Base-by-base conservation (phyloP, 2,113 vertebrate species). In the Zonotrichia leucophrys region DNA sequence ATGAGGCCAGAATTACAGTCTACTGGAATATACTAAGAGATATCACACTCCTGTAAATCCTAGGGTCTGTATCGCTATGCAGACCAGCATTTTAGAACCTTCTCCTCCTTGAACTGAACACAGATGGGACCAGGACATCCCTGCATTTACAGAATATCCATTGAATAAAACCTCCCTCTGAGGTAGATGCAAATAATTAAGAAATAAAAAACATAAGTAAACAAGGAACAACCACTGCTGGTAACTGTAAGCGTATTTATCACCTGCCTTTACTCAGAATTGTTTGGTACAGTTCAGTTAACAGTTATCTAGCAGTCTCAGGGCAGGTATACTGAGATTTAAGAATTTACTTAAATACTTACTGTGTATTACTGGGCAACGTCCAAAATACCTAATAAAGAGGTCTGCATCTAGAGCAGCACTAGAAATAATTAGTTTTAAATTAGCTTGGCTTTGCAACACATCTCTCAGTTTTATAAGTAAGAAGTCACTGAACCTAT, bases 401-500 rank as follows among this genome's bases (percentile, higher is more conserved):
- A 99, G 98, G 75, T 98, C 92, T 39, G 98, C 96, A 95, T 99
- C 99, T 68, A 99, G 96, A 68, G 99, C 98, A 59, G 99, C 99
- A 97, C 99, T 99, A 88, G 99, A 99, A 87, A 99, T 98, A 96
- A 99, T 98, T 49, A 99, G 96, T 89, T 99, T 99, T 82, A 99
- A 94, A 75, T 98, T 90, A 35, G 97, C 87, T 30, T 99, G 98
- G 30, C 97, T 98, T 89, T 98, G 98, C 78, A 99, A 96, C 42
- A 99, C 84, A 67, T 99, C 99, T 89, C 98, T 98, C 92, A 99
- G 96, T 96, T 99, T 99, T 25, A 98, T 99, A 92, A 99, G 97
- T 92, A 99, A 97, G 97, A 99, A 99, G 97, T 99, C 99, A 41
- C 98, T 99, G 95, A 99, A 98, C 56, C 99, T 98, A 93, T 99